Evolutionary conservation across 1,140 invertebrate species (phyloP), one percentile per base, ranked within the genome.

Genomic region (Heliconius himera): DNA sequence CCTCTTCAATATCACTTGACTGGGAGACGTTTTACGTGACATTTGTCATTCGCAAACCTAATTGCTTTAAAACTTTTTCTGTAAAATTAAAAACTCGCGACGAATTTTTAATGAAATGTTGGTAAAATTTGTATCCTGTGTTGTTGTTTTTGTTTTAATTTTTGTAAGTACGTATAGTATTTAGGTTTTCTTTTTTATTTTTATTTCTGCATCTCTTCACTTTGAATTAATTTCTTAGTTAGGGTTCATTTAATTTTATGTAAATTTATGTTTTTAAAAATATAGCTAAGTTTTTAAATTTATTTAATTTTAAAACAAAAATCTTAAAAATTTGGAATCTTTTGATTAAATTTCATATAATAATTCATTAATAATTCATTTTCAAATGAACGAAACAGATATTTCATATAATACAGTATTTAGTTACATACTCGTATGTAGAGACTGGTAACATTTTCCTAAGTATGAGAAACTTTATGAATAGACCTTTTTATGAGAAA

Each of bases 1-100:
- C 77, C 77, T 78, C 72, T 74, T 78, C 54, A 78, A 73, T 78
- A 73, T 22, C 76, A 77, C 70, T 77, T 33, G 49, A 73, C 38
- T 70, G 56, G 38, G 60, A 54, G 29, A 75, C 51, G 38, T n/a
- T n/a, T n/a, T n/a, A n/a, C n/a, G n/a, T n/a, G n/a, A n/a, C n/a
- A 79, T 46, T 74, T 79, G 70, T 78, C 51, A 74, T 78, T 60
- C 18, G 46, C 33, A 33, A 33, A n/a, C n/a, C n/a, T n/a, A n/a
- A n/a, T n/a, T n/a, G n/a, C n/a, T n/a, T 77, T 77, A n/a, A 29
- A 66, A 66, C 33, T 33, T 60, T 66, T 26, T 33, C 70, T 71
- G 66, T 70, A 29, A 36, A 70, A 36, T 70, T 36, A 36, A 70
- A 70, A 70, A 36, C 2, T 70, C 26, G 66, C 26, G 26, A 70